Evolutionary conservation across 2,113 vertebrate genomes (phyloP), one percentile per base, ranked within the genome.

Genomic region (Myodes glareolus): DNA sequence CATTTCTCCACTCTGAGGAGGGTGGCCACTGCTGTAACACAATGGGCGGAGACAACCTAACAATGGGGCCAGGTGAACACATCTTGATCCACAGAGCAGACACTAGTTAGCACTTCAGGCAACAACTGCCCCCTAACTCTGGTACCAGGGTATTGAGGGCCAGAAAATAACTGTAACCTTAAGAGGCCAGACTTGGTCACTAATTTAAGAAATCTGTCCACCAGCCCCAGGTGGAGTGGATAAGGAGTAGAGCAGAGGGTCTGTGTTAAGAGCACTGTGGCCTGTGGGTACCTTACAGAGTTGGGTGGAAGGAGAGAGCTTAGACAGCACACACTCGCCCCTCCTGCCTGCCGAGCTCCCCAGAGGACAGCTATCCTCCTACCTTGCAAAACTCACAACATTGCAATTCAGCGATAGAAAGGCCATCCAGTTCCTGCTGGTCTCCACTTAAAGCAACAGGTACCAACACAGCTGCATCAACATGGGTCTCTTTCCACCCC

Each of bases 401-500:
- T n/a, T 95, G 78, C 77, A 76, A 13, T 19, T 45, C 86, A 95
- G 92, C 33, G 52, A 81, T 29, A 61, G 52, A 42, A 3, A 72
- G 88, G 42, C 23, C 50, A 70, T 81, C 33, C 14, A 61, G 63
- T 19, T 11, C 72, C 70, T 33, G 13, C 25, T 85, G n/a, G 70
- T 76, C 78, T 80, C 73, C 77, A 3, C 17, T 92, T 93, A 93
- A 27, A 91, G 63, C 85, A 94, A 27, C 39, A n/a, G n/a, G 88
- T 39, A 29, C 31, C 73, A 61, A 58, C n/a, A 61, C 31, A 81
- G 13, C 12, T 73, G 9, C 31, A 6, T 0, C 39, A 81, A 27
- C 72, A 33, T 3, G 1, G 14, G 25, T n/a, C 50, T 52, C 70
- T 39, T 61, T 81, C 0, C 0, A 58, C 0, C 0, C 10, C 50